phyloP scores from a whole-genome alignment of 2,113 vertebrate species.

The Ibidorhyncha struthersii region DNA sequence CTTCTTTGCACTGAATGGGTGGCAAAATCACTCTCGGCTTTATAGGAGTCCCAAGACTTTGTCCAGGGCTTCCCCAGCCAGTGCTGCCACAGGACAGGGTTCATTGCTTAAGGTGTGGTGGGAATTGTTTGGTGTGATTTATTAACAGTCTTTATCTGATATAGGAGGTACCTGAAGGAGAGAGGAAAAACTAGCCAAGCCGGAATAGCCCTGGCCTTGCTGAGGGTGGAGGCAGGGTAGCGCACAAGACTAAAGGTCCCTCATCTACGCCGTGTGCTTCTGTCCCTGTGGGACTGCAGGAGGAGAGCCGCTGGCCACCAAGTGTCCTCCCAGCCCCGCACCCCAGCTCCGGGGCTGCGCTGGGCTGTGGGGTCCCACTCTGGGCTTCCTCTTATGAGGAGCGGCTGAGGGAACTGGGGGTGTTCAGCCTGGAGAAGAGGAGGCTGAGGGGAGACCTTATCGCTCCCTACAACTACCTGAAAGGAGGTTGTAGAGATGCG shows the following conservation, averaged over 20 bases:
- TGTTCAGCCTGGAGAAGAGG: too few relatives aligned
- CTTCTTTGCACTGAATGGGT: neutral
- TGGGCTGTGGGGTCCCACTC: neutral
- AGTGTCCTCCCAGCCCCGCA: neutral
- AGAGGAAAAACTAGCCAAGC: neutral
- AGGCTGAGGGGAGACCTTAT: too few relatives aligned
- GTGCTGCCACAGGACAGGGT: accelerated
- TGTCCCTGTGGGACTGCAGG: neutral
- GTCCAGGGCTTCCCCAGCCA: neutral
- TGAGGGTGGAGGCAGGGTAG: neutral
- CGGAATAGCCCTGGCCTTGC: neutral
- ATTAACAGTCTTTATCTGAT: neutral
- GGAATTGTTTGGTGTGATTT: neutral
- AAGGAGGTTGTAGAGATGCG: too few relatives aligned
- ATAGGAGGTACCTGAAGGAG: neutral
- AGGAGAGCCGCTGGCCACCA: neutral
- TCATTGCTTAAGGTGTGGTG: slow-evolving; percentile 6
- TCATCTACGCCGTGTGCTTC: accelerated
- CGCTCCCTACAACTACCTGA: too few relatives aligned
- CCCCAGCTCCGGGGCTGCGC: neutral
- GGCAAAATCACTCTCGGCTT: neutral
- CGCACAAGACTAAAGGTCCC: neutral
- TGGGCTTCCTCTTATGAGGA: neutral
- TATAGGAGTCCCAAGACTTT: neutral
- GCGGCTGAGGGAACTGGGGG: too few relatives aligned